Conservation (phyloP, 2,888 invertebrate species). For the Tenthredo distinguenda region DNA sequence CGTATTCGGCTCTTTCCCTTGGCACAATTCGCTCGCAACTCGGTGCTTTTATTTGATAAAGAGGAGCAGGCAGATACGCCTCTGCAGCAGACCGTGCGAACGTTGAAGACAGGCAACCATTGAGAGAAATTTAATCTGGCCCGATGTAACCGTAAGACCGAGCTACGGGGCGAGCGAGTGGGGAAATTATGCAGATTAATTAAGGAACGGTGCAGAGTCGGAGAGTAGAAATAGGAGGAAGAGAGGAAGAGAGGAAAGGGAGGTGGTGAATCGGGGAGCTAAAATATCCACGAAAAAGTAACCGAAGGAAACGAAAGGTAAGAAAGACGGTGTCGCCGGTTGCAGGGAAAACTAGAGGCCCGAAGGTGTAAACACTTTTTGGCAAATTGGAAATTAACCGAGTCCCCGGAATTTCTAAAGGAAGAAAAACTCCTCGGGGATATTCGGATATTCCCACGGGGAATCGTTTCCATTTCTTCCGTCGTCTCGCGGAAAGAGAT, state of each 20-base stretch:
- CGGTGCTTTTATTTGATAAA: not conserved
- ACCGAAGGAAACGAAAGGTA: not conserved
- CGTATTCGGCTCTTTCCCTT: not conserved
- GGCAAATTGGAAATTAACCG: slow-evolving; percentile 53
- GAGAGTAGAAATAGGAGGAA: slow-evolving; percentile 44
- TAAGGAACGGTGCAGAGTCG: slow-evolving; percentile 63
- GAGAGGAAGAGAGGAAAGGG: slow-evolving; percentile 17
- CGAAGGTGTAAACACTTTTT: slow-evolving; percentile 51
- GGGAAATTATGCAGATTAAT: slow-evolving; percentile 69
- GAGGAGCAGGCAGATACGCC: not conserved
- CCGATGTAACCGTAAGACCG: slow-evolving; percentile 62
- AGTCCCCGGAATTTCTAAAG: slow-evolving; percentile 10
- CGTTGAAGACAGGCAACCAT: slow-evolving; percentile 7
- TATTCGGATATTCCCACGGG: not conserved
- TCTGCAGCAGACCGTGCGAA: not conserved
- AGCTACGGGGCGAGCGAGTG: slow-evolving; percentile 61
- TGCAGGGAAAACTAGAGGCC: not conserved
- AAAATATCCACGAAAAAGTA: slow-evolving; percentile 48
- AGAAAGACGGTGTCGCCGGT: not conserved
- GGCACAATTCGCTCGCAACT: not conserved
- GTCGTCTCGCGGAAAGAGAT: not conserved
- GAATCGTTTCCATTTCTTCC: not conserved
- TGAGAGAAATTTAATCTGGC: slow-evolving; percentile 65
- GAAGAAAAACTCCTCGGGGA: not conserved
- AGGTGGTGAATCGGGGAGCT: slow-evolving; percentile 48